Evolutionary conservation across 2,797 vertebrate species (phyloP).

Genomic region (Aselliscus stoliczkanus): DNA sequence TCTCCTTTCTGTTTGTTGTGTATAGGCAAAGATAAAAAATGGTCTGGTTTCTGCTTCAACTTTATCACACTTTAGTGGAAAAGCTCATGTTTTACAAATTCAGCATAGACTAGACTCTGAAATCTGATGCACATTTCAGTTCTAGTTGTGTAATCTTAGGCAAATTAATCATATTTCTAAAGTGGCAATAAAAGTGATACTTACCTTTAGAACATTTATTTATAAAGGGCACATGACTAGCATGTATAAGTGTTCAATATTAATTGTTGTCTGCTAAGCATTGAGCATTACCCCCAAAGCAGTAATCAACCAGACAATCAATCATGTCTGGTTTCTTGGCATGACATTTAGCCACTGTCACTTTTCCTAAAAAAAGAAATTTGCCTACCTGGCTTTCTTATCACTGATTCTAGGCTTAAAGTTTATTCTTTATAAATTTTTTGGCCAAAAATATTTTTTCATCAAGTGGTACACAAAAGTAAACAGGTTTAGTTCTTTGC

Average conservation of each 20-base stretch:
- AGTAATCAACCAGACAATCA: neutral
- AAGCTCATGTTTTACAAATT: neutral
- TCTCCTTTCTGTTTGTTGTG: neutral
- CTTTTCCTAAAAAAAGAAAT: neutral
- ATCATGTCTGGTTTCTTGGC: neutral
- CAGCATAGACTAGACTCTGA: neutral
- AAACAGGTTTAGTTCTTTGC: neutral
- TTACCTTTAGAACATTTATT: neutral
- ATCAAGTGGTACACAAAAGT: neutral
- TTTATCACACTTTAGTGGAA: neutral
- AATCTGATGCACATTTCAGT: neutral
- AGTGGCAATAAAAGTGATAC: neutral
- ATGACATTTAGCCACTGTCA: neutral
- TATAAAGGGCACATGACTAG: neutral
- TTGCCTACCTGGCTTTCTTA: neutral
- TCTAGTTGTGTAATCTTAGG: neutral
- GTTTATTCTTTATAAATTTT: constrained; percentile 15
- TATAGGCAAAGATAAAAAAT: neutral
- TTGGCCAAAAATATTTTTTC: constrained; percentile 5
- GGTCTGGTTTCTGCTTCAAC: neutral
- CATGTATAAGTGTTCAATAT: neutral
- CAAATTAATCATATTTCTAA: neutral
- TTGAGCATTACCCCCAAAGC: neutral
- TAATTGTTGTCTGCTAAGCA: neutral
- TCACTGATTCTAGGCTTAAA: neutral